Base-by-base conservation (phyloP, 92 coral and sea anemone species). In the Ricordea florida region DNA sequence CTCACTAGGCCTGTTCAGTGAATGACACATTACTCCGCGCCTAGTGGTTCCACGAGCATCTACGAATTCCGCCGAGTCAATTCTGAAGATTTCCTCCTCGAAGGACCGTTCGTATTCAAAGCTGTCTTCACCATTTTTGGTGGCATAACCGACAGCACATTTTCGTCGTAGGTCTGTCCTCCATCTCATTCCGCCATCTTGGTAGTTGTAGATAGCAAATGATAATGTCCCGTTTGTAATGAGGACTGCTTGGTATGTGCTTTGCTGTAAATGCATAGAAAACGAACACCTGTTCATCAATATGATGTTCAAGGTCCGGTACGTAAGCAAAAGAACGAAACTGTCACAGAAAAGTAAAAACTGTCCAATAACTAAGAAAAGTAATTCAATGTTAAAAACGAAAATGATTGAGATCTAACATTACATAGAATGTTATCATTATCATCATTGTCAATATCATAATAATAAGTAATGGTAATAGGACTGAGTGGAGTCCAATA, bases 111-210 rank as follows among this genome's bases (percentile, higher is more conserved):
- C 45, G 6, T 57, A 74, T 44, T 87, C 57, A 25, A 51, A 33
- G 37, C 65, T 32, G 66, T 69, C 46, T 2, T 13, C 35, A 6
- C 66, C 29, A 47, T 45, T 20, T 59, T 40, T 69, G 5, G 84
- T 52, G 3, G 92, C 78, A 29, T 73, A 87, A 0, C 96, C 96
- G 3, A 90, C 90, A 2, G 72, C 71, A 6, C 86, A 90, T 10
- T 26, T 61, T 29, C 84, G 56, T 0, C 55, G 48, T 1, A 78
- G 69, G 6, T 37, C 1, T 16, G 77, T 11, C 27, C 11, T n/a
- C 96, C 96, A 90, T 6, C 45, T 69, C 92, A 90, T 87, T 11
- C 82, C 84, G 1, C 77, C 76, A 32, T 76, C 78, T 14, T 77
- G 87, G 48, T 90, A 87, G 10, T 29, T 43, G 75, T 37, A 87